Base-by-base conservation (phyloP, 2,113 vertebrate genomes). In the Zapornia atra region DNA sequence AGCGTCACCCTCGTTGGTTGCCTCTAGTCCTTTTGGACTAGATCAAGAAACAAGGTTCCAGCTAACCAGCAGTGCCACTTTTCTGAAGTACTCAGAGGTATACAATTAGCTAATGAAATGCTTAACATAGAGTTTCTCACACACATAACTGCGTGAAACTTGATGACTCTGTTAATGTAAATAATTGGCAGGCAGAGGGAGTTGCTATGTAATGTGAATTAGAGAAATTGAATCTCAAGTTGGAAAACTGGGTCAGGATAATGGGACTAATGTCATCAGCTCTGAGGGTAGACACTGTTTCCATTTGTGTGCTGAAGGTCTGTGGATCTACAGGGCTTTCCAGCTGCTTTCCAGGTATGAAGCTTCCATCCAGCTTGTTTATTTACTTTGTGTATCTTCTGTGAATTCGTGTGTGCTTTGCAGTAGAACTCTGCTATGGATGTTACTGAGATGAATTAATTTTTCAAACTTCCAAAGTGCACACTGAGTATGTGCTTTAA, bases 1-100 rank as follows among this genome's bases (percentile, higher is more conserved):
- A 9, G 20, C 1, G 0, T 65, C 69, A 33, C 8, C 6, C n/a
- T 61, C 46, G 61, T 42, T 0, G 7, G 25, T 42, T 71, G 1
- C 0, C 17, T 44, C 19, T 21, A 14, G 19, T 82, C n/a, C 31
- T 61, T 54, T 38, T 51, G 36, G 24, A 18, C 29, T 51, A 20
- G 28, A 13, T 16, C 6, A 26, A 38, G 78, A 68, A 7, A n/a
- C 9, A 59, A 12, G 14, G 24, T 24, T 78, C 25, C 36, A 54
- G 44, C 66, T 53, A 21, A 42, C 56, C 2, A 3, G 42, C 42
- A 72, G 25, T 1, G 0, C n/a, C 68, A 15, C 28, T 73, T 60
- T 82, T 60, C 53, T 73, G 3, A 38, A 82, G 54, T 54, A n/a
- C 11, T 44, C 42, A 12, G 25, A 88, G 28, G 59, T 40, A 4